Evolutionary conservation across 2,797 vertebrate species (phyloP).

Genomic region (Anisognathus igniventris): DNA sequence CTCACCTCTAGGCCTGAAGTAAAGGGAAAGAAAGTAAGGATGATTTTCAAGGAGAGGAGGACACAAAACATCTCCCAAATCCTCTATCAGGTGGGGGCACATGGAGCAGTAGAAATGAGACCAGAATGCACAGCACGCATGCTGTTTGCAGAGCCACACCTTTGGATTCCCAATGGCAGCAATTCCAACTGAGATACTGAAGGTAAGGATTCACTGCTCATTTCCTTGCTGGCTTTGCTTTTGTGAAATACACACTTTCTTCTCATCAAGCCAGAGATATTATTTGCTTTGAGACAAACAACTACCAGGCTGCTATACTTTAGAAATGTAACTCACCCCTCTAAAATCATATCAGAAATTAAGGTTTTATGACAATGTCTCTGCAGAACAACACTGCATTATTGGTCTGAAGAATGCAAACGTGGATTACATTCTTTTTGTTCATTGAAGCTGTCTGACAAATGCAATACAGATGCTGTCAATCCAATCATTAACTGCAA

Average conservation of each 20-base stretch:
- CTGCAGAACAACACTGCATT: neutral
- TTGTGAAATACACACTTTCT: neutral
- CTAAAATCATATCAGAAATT: neutral
- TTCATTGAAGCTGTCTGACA: neutral
- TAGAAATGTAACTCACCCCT: neutral
- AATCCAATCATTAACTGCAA: neutral
- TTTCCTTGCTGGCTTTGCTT: neutral
- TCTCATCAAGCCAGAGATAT: neutral
- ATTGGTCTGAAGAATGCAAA: neutral
- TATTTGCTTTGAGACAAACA: neutral
- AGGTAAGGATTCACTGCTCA: neutral
- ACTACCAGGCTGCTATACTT: neutral
- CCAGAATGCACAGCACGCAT: neutral
- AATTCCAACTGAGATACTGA: neutral
- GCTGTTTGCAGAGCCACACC: neutral
- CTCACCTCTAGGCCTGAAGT: neutral
- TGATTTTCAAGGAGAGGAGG: neutral
- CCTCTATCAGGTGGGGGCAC: fast-evolving
- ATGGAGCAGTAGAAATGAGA: neutral
- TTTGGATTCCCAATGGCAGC: neutral
- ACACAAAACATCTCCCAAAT: neutral
- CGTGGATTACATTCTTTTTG: neutral
- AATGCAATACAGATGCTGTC: neutral
- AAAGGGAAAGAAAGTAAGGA: neutral
- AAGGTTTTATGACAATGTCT: neutral